phyloP scores from a whole-genome alignment of 2,888 invertebrate genomes.

The Limnephilus rhombicus region DNA sequence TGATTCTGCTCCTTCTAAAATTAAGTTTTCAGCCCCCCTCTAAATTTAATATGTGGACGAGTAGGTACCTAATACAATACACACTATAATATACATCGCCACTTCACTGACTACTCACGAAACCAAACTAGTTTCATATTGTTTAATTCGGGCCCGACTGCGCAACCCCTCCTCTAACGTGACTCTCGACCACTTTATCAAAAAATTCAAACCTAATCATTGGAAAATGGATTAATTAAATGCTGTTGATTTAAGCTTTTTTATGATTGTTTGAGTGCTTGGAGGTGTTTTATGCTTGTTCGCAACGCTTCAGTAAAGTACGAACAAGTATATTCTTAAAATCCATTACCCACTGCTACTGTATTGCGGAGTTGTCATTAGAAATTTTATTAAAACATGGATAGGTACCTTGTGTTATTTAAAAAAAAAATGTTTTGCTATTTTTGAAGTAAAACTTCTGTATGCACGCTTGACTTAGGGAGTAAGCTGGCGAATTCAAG shows the following conservation, averaged over 20 bases:
- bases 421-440: too few relatives aligned
- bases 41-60: neutral
- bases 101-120: conserved; percentile 3
- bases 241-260: neutral
- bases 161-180: neutral
- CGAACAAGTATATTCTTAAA: neutral
- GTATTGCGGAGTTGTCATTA: conserved; percentile 3
- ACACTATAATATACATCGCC: neutral
- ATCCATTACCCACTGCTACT: neutral
- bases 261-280: neutral
- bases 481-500: too few relatives aligned
- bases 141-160: neutral
- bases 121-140: conserved; percentile 29
- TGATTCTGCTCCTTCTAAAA: conserved; percentile 20
- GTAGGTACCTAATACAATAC: neutral
- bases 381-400: neutral
- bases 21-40: conserved; percentile 18
- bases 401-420: too few relatives aligned
- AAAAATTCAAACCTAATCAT: neutral
- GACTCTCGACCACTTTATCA: neutral
- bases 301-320: neutral
- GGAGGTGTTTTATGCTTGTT: neutral
- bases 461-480: too few relatives aligned
- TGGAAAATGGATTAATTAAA: neutral
- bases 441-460: too few relatives aligned